Base-by-base conservation (phyloP, 2,888 invertebrate genomes). In the Penaeus monodon region DNA sequence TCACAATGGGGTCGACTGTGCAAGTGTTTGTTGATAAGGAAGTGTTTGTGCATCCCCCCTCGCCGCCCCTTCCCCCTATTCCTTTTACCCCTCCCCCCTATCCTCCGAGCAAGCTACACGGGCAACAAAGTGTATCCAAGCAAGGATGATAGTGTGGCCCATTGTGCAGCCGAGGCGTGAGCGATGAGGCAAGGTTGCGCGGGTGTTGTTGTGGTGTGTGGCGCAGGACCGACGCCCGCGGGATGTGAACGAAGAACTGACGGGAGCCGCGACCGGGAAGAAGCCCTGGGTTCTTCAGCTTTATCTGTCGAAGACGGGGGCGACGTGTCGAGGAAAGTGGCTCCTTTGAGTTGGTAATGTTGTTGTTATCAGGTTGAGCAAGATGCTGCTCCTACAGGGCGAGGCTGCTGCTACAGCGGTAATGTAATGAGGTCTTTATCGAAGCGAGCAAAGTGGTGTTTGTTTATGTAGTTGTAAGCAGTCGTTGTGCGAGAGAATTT, bases 121-220 rank as follows among this genome's bases (percentile, higher is more conserved):
- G 74, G 70, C 74, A 74, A 74, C 74, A 74, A 74, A 74, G 74
- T 74, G 70, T 70, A 70, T 27, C 70, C 70, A 70, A 70, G 70
- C 70, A 70, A 70, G 38, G 74, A 38, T 38, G 74, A 74, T 74
- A 38, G 74, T 38, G 33, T 38, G n/a, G 38, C 6, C 44, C 38
- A 38, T 74, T 74, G 33, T 38, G 38, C 38, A 38, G 38, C 17
- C 10, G 12, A n/a, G 74, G n/a, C 24, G n/a, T 38, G 38, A 38
- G 38, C 44, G 33, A 74, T 33, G 38, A 20, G 74, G 38, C 33
- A 38, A 74, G 33, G 33, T n/a, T 74, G 38, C 12, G 44, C 22
- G 38, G 12, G 38, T 74, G 74, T 74, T 27, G 7, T 20, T 27
- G 73, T 27, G 7, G 6, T 27, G 73, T 74, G 38, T 44, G 44